Conservation (phyloP, 2,888 invertebrate genomes). For the Drosophila suboccidentalis region DNA sequence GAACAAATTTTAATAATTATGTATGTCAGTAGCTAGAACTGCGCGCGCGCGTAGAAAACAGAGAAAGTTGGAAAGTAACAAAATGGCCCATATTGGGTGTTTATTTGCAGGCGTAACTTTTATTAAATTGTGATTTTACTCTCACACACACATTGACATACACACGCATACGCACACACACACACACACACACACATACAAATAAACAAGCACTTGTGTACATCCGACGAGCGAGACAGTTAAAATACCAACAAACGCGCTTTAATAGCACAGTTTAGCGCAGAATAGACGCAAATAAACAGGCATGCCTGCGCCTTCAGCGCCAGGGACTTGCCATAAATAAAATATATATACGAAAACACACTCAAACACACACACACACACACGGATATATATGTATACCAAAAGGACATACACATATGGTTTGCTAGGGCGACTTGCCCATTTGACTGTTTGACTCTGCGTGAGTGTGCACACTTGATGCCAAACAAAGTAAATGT, state of each 20-base stretch:
- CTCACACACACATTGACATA: constrained; percentile 10
- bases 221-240: constrained; percentile 59
- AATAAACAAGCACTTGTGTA: constrained; percentile 42
- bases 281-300: constrained; percentile 81
- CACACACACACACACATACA: constrained; percentile 15
- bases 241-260: constrained; percentile 79
- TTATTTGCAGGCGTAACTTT: constrained; percentile 79
- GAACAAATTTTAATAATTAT: constrained; percentile 2
- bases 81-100: constrained; percentile 53
- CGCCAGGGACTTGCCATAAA: constrained; percentile 65
- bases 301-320: constrained; percentile 64
- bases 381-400: constrained; percentile 33
- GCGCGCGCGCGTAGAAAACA: constrained; percentile 43
- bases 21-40: constrained; percentile 1
- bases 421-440: constrained; percentile 35
- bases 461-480: constrained; percentile 68
- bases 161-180: constrained; percentile 7
- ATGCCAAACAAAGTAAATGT: constrained; percentile 74
- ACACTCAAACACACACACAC: constrained; percentile 12
- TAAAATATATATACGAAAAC: constrained; percentile 38
- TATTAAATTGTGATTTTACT: constrained; percentile 80
- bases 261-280: constrained; percentile 81
- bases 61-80: constrained; percentile 3
- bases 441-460: constrained; percentile 59
- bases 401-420: constrained; percentile 16